Evolutionary conservation across 2,888 invertebrate genomes (phyloP), one percentile per base, ranked within the genome.

Genomic region (Pyrocoelia pectoralis): DNA sequence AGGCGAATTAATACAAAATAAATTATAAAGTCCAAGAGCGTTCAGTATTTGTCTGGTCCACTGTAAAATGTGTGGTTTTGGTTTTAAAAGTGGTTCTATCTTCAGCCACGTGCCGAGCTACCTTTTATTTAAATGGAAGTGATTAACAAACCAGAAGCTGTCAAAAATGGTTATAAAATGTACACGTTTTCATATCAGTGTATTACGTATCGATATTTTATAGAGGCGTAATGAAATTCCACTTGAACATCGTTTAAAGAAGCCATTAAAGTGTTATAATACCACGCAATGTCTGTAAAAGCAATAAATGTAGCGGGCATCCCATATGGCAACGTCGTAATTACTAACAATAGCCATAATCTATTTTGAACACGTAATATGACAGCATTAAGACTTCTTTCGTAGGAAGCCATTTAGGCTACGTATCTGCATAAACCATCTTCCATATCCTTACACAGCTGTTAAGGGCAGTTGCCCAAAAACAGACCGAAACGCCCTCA

Each of bases 291-390:
- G 72, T 73, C 75, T 74, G 74, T 70, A 71, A 66, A 69, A 70
- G 75, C 65, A 71, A 70, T 71, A 71, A 71, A 70, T 70, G 67
- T 56, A 62, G 67, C 68, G 70, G 65, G 70, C 71, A 74, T 72
- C 78, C 77, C 79, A 79, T 79, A 79, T 78, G 79, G 78, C 77
- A 77, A 76, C 77, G 74, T 70, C 76, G 78, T 79, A 80, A 79
- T 80, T 79, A 79, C 79, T 75, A 63, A 75, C 79, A 79, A 79
- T 79, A 77, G 78, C 80, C 79, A 79, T 80, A 79, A 81, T 80
- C 80, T 80, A 81, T 81, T 80, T 80, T 78, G 75, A 77, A 80
- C 80, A 81, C 80, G 80, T 81, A 81, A 80, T 80, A 79, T 78
- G 79, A 79, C 79, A 78, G 79, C 79, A 78, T 80, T 80, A 80